These are phyloP conservation scores for Phyllotis vaccarum DNA, from an alignment of 2,797 vertebrate genomes.

Conservation along the genomic window DNA sequence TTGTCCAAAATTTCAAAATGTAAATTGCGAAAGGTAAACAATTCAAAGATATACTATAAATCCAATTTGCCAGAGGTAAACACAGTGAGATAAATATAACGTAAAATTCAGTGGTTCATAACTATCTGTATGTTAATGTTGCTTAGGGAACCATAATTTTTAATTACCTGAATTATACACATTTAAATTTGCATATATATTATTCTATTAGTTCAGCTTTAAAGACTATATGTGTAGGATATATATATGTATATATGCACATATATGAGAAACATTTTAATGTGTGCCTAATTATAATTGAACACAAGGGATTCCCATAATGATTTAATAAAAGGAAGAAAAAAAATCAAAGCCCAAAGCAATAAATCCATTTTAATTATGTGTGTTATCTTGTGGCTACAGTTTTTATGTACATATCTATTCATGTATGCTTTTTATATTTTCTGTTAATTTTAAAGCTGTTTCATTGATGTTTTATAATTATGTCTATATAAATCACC, in stretches of 20 bases:
- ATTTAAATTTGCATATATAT: conserved; percentile 75
- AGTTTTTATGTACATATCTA: conserved; percentile 80
- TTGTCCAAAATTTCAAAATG: not conserved
- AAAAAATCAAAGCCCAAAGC: conserved; percentile 81
- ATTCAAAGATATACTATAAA: conserved; percentile 44
- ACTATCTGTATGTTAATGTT: conserved; percentile 60
- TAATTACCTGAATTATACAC: conserved; percentile 75
- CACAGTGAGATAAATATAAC: conserved; percentile 62
- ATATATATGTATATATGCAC: conserved; percentile 25
- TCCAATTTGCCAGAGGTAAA: conserved; percentile 22
- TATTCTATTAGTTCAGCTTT: conserved; percentile 71
- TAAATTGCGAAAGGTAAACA: conserved; percentile 57
- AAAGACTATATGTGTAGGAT: conserved; percentile 60
- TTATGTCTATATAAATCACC: conserved; percentile 84
- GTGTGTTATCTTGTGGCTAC: conserved; percentile 80
- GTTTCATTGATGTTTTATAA: conserved; percentile 82
- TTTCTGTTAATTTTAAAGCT: conserved; percentile 85
- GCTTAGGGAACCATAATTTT: conserved; percentile 75
- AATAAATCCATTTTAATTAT: conserved; percentile 87
- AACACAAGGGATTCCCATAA: conserved; percentile 80
- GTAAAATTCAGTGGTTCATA: conserved; percentile 60
- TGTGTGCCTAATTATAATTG: conserved; percentile 74
- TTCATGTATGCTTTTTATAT: conserved; percentile 82
- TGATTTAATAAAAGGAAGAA: conserved; percentile 84
- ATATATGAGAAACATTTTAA: conserved; percentile 69